Base-by-base conservation (phyloP, 2,797 vertebrate species). In the Spinus pinus region DNA sequence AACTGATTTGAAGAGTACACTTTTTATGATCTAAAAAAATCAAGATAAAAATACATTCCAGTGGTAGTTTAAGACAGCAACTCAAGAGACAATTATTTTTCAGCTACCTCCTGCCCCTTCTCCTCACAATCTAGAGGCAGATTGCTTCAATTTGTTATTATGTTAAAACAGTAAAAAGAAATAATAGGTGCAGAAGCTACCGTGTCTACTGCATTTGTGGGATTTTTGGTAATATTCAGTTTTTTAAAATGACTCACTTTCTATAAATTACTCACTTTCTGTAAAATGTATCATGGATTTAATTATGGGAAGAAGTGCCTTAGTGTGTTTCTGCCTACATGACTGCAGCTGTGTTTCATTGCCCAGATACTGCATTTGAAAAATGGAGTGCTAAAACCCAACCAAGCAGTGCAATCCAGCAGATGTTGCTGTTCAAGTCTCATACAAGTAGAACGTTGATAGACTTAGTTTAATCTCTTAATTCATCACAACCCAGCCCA, bases 21-120 rank as follows among this genome's bases (percentile, higher is more conserved):
- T 66, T 53, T 10, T n/a, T 53, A 71, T 18, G 14, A 51, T 30
- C 58, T 56, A 35, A 91, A 82, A 58, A 91, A 75, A 72, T 33
- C 41, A 80, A 42, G 51, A 49, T 18, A 90, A 62, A 88, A 92
- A 77, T 22, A 58, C 12, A 47, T 57, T 56, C 15, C 12, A 51
- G 17, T 46, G n/a, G 15, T 71, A 83, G 60, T 56, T 82, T 62
- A 70, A 91, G 33, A 82, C 33, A 89, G 42, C 17, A 88, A 65
- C 23, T 44, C 31, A 53, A 33, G 13, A 62, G 28, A 67, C 2
- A 54, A 27, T 35, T 54, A 35, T 25, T 90, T 89, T 87, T 56
- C 41, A 90, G 18, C 41, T 51, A 41, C n/a, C 15, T 87, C 78
- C 37, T 69, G 71, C 31, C n/a, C 33, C 19, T 86, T 85, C 27